Evolutionary conservation across 1,140 invertebrate genomes (phyloP), one percentile per base, ranked within the genome.

Genomic region (Acyrthosiphon pisum): DNA sequence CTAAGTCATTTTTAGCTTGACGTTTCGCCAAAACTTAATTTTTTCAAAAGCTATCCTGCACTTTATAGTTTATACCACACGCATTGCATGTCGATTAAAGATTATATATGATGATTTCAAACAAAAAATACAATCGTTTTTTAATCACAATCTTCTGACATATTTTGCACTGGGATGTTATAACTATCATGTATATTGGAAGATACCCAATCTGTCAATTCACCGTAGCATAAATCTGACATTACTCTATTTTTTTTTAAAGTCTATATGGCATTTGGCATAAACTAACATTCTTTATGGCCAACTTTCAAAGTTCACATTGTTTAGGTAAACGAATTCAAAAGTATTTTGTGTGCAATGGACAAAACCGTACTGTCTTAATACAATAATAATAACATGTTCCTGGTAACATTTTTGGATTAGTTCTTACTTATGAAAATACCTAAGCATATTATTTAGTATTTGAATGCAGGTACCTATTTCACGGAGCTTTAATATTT

Each of bases 1-100:
- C 68, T 91, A 91, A 91, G 90, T 92, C 90, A 92, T 81, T 92
- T 92, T 92, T 92, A 92, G 90, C 90, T 83, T 92, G 90, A 92
- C 30, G 46, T 92, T 92, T 81, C 60, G 90, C 90, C 90, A 92
- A 83, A 56, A 56, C n/a, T 81, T 37, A 50, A 83, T 76, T 92
- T 92, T 48, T 92, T 92, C 46, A 81, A 81, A 92, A 81, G 35
- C 37, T 35, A 81, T 92, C 18, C 68, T 91, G 46, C 20, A 81
- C 87, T 53, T 35, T 44, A 44, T 90, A 81, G 50, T 53, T 35
- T 44, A 44, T 90, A 68, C 37, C 23, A 60, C 53, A 44, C 26
- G 53, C 35, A 60, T 90, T 90, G 37, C 18, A 44, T 44, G 37
- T 68, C 41, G 37, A 60, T 90, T 68, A 50, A 60, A 44, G 53